Percentiles rank a stretch among this genome's conserved stretches.
Conservation (phyloP, 2,888 invertebrate species). For the Oxystoma pomonae region DNA sequence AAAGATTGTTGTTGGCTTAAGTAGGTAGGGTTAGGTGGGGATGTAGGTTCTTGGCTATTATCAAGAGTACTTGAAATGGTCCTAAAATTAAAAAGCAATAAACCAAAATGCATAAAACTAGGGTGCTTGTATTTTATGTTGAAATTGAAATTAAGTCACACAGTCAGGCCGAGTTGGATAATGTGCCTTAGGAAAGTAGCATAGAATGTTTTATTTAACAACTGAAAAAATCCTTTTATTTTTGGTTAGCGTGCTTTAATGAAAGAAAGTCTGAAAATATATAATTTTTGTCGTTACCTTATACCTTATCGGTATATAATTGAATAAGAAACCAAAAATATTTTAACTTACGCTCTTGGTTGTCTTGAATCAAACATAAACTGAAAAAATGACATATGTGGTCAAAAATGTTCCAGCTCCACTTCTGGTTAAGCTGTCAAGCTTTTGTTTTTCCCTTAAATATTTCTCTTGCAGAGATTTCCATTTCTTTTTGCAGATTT, state of each 20-base stretch:
- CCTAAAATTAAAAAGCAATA: background rate
- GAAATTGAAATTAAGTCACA: too few relatives aligned
- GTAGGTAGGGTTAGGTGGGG: background rate
- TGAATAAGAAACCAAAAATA: background rate
- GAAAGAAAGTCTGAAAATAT: too few relatives aligned
- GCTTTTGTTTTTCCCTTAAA: background rate
- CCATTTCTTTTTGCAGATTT: background rate
- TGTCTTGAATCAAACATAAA: background rate
- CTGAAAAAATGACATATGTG: background rate
- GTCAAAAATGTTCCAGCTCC: background rate
- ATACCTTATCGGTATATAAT: background rate
- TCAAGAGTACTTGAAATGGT: background rate
- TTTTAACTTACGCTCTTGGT: background rate
- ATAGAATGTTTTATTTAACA: background rate
- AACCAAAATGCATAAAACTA: too few relatives aligned
- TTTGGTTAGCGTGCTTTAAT: background rate
- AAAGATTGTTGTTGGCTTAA: background rate
- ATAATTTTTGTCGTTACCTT: background rate
- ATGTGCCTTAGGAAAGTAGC: background rate
- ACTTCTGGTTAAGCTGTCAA: background rate
- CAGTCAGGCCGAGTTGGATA: too few relatives aligned
- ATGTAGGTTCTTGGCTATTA: background rate
- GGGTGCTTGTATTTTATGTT: too few relatives aligned
- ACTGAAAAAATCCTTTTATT: too few relatives aligned
- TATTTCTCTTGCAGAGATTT: background rate